A percentile compares a stretch with the other conserved stretches of the same genome.
Conservation (phyloP, 1,140 invertebrate species). For the Bombus superbus region DNA sequence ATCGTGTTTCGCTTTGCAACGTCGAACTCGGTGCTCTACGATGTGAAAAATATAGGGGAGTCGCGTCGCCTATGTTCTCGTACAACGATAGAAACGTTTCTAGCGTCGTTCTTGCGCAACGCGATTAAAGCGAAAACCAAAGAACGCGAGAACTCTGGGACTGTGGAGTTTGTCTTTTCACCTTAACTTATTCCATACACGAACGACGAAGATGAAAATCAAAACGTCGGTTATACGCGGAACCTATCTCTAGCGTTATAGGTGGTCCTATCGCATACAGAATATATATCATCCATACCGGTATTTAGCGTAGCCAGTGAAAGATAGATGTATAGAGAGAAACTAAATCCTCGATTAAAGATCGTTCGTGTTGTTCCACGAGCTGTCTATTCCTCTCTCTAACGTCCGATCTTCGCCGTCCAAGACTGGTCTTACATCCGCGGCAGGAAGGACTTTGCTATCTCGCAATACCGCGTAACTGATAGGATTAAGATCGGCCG, state of each 20-base stretch:
- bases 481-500: constrained; percentile 57
- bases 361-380: neutral
- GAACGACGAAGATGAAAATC: too few relatives aligned
- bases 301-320: neutral
- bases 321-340: neutral
- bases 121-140: too few relatives aligned
- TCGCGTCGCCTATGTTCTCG: too few relatives aligned
- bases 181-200: too few relatives aligned
- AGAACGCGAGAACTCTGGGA: too few relatives aligned
- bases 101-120: too few relatives aligned
- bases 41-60: too few relatives aligned
- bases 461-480: constrained; percentile 46
- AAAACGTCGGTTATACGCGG: too few relatives aligned
- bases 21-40: neutral
- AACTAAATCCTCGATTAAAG: neutral
- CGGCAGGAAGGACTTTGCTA: neutral
- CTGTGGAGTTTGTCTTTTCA: too few relatives aligned
- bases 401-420: neutral
- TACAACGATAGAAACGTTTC: too few relatives aligned
- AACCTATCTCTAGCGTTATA: neutral
- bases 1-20: too few relatives aligned
- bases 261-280: neutral
- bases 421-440: neutral
- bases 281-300: neutral
- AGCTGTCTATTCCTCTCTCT: neutral